Percentiles rank a stretch among this genome's conserved stretches.
Evolutionary conservation across 2,888 invertebrate genomes (phyloP).

Genomic region (Andrena praecox): DNA sequence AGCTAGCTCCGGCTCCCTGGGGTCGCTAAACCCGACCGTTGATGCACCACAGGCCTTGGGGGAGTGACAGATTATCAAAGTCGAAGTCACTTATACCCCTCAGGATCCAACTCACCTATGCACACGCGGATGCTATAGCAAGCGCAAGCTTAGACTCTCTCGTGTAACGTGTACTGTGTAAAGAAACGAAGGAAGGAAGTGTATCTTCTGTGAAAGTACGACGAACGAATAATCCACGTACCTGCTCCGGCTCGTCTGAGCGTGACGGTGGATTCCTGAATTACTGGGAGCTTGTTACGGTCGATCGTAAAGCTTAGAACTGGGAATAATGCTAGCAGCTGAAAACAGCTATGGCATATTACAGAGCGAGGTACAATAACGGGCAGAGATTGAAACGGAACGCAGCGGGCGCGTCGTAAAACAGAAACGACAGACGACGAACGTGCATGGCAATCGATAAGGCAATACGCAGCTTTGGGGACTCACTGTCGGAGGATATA

Average conservation of each 20-base stretch:
- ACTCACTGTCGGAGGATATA: no score
- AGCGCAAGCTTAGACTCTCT: no score
- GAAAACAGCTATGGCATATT: slow-evolving; percentile 55
- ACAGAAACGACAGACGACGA: slow-evolving; percentile 34
- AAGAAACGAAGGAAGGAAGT: no score
- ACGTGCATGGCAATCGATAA: slow-evolving; percentile 46
- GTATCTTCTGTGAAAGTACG: not conserved
- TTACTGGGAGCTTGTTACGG: slow-evolving; percentile 55
- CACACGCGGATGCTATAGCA: no score
- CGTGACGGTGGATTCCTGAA: slow-evolving; percentile 45
- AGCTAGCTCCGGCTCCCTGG: not conserved
- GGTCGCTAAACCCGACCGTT: slow-evolving; percentile 1
- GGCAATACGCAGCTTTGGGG: not conserved
- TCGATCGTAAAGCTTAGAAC: slow-evolving; percentile 59
- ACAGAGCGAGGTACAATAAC: slow-evolving; percentile 30
- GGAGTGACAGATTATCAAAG: not conserved
- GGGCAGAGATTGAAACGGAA: slow-evolving; percentile 26
- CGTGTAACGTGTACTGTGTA: no score
- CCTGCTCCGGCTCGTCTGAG: not conserved
- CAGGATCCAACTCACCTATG: not conserved
- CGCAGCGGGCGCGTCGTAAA: slow-evolving; percentile 39
- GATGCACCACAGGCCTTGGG: slow-evolving; percentile 2
- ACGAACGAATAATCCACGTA: slow-evolving; percentile 12
- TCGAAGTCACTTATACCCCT: not conserved
- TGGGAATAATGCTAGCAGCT: slow-evolving; percentile 51